Conservation (phyloP, 2,113 vertebrate genomes). For the Corapipo altera region DNA sequence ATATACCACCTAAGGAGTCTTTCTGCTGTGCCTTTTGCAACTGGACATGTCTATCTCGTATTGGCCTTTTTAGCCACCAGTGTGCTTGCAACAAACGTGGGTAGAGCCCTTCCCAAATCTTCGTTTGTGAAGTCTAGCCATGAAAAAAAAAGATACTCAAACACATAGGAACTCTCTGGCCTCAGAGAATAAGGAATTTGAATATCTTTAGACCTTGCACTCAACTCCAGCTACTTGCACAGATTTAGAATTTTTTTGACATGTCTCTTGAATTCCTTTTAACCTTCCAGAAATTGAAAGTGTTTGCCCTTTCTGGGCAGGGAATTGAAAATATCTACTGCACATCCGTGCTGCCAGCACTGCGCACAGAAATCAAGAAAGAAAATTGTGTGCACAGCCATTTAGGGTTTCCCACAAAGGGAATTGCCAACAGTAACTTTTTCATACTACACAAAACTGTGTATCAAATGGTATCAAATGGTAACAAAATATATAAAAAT, state of each 20-base stretch:
- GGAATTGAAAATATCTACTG: background rate
- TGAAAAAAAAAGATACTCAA: background rate
- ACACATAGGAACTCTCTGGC: background rate
- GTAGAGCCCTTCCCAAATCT: too few relatives aligned
- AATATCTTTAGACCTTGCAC: background rate
- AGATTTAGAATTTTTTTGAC: background rate
- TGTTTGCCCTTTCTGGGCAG: background rate
- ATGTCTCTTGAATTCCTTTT: background rate
- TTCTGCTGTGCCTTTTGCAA: too few relatives aligned
- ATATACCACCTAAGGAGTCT: too few relatives aligned
- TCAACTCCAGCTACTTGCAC: background rate
- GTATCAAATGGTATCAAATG: rapidly evolving
- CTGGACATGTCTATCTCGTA: too few relatives aligned
- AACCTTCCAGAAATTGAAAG: background rate
- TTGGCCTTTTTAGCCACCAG: too few relatives aligned
- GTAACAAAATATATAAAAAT: background rate
- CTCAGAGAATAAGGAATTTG: background rate
- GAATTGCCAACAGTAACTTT: background rate
- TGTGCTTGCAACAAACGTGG: too few relatives aligned
- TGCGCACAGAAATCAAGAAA: background rate
- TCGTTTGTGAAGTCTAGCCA: too few relatives aligned
- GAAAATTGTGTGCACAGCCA: background rate
- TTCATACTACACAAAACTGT: background rate
- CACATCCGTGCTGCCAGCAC: background rate
- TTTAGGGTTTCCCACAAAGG: background rate